Conservation (phyloP, 1,140 invertebrate species). For the Dreissena rostriformis region DNA sequence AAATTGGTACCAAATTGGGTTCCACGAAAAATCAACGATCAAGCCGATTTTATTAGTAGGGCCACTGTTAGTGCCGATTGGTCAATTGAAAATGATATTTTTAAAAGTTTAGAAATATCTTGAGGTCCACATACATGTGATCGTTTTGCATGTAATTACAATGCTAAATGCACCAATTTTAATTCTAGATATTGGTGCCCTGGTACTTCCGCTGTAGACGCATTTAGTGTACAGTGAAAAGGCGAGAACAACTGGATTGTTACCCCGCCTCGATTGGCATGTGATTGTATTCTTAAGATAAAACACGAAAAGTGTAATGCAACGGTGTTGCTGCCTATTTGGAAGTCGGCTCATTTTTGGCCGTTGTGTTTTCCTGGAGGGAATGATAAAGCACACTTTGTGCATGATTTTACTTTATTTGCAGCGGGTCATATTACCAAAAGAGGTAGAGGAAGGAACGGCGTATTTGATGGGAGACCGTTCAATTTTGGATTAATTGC, state of each 20-base stretch:
- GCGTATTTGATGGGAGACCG: conserved; percentile 24
- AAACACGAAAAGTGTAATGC: background rate
- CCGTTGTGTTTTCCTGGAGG: background rate
- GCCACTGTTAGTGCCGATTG: conserved; percentile 33
- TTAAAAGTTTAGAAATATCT: background rate
- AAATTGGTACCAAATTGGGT: conserved; percentile 22
- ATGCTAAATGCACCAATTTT: conserved; percentile 37
- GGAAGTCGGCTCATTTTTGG: conserved; percentile 36
- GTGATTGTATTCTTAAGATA: conserved; percentile 14
- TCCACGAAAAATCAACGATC: conserved; percentile 19
- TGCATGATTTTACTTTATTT: conserved; percentile 11
- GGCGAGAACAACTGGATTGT: conserved; percentile 31
- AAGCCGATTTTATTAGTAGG: conserved; percentile 37
- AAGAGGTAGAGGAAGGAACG: conserved; percentile 23
- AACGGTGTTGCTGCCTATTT: conserved; percentile 17
- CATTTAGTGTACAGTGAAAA: conserved; percentile 1
- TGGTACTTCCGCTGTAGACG: conserved; percentile 36
- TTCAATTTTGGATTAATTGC: conserved; percentile 19
- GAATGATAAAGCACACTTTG: background rate
- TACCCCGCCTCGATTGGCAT: conserved; percentile 15
- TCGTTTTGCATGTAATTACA: conserved; percentile 32
- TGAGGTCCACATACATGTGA: conserved; percentile 33
- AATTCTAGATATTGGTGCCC: conserved; percentile 49
- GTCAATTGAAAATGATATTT: conserved; percentile 33
- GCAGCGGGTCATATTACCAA: background rate